These are phyloP conservation scores for Thymelicus lineola DNA, from an alignment of 2,888 invertebrate genomes.

Conservation along the genomic window DNA sequence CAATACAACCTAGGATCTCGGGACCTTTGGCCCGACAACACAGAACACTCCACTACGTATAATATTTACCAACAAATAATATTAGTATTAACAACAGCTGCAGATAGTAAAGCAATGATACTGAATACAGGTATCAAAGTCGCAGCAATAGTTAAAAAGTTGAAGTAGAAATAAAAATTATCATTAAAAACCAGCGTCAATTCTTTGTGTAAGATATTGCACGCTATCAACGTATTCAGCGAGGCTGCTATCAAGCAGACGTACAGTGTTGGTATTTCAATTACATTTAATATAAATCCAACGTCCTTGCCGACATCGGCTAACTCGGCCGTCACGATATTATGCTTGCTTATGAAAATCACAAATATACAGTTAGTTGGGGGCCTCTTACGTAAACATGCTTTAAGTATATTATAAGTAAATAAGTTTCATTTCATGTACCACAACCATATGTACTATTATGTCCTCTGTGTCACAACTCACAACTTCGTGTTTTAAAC, in stretches of 20 bases:
- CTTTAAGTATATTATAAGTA: background rate
- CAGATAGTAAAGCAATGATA: too few relatives aligned
- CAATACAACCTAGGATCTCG: too few relatives aligned
- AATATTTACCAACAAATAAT: too few relatives aligned
- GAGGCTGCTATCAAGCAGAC: background rate
- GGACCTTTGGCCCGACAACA: too few relatives aligned
- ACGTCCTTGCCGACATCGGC: slow-evolving; percentile 24
- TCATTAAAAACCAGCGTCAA: background rate
- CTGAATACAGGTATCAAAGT: too few relatives aligned
- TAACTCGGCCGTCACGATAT: slow-evolving; percentile 47
- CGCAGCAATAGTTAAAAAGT: too few relatives aligned
- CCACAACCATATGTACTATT: too few relatives aligned
- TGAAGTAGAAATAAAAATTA: background rate
- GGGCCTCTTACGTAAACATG: slow-evolving; percentile 33
- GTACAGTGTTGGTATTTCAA: slow-evolving; percentile 21
- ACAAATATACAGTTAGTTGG: slow-evolving; percentile 45
- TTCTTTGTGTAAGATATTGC: background rate
- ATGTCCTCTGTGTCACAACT: too few relatives aligned
- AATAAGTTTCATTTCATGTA: too few relatives aligned
- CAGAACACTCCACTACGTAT: too few relatives aligned
- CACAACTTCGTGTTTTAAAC: too few relatives aligned
- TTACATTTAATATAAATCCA: slow-evolving; percentile 28
- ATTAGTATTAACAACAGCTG: too few relatives aligned
- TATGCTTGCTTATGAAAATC: slow-evolving; percentile 46
- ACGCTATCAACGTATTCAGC: background rate